Base-by-base conservation (phyloP, 2,888 invertebrate genomes). In the Micropterix aruncella region DNA sequence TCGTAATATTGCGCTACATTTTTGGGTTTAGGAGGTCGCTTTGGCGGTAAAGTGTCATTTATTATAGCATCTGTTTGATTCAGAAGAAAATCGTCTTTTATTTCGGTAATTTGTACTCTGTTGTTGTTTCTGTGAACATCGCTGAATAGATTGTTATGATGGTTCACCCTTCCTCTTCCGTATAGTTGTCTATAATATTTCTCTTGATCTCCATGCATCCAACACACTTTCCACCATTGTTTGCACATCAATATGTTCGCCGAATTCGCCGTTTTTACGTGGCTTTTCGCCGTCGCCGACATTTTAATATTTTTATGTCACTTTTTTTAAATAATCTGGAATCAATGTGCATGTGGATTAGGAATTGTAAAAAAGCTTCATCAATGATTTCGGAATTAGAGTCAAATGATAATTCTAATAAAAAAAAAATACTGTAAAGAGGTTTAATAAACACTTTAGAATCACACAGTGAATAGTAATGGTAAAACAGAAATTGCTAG, bases 181-280 rank as follows among this genome's bases (percentile, higher is more conserved):
- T 88, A 88, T 48, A 87, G 70, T 58, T 87, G 85, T 55, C 86
- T 70, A 70, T 88, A 88, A 68, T 86, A 84, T 58, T 87, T 87
- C 58, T 86, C 83, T 57, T 85, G 83, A 62, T 85, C 86, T 42
- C 87, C 88, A 59, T 87, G 81, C 75, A 88, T 80, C 80, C 86
- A 87, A 58, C 88, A 88, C 48, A 87, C 87, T 63, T 84, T 84
- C 88, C 88, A 88, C 87, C 88, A 88, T 71, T 87, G 84, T 62
- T 83, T 83, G 69, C 85, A 84, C 79, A 84, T 84, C 50, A 85
- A 65, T 59, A 84, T 80, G 64, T 83, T 84, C 49, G 82, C 82
- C 37, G 82, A 70, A 53, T 71, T 71, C 2, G 71, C 71, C 12
- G 69, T 59, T 54, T 72, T 72, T 37, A 72, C 67, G 50, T 72